These are phyloP conservation scores for Lasius platythorax DNA, from an alignment of 2,888 invertebrate species.

Conservation along the genomic window DNA sequence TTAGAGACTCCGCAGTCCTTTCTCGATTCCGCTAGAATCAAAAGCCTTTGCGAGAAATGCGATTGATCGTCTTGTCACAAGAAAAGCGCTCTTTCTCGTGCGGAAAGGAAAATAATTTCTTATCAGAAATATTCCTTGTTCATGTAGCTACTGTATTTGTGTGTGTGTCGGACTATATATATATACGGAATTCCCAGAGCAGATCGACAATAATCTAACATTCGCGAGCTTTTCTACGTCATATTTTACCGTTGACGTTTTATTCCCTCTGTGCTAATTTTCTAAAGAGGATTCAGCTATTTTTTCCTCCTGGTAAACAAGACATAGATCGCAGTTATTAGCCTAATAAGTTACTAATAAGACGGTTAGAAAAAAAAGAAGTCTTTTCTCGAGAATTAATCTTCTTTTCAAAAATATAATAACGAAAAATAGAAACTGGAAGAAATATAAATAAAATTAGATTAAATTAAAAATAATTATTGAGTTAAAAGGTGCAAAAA, in stretches of 20 bases:
- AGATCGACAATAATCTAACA: slow-evolving; percentile 58
- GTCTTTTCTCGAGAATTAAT: slow-evolving; percentile 4
- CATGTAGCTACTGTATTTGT: neutral
- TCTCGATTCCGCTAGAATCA: neutral
- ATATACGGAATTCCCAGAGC: slow-evolving; percentile 11
- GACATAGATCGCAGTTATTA: neutral
- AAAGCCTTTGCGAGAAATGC: neutral
- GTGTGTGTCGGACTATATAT: neutral
- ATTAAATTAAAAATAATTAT: neutral
- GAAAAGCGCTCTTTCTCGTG: neutral
- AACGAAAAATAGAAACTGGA: neutral
- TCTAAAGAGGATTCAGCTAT: slow-evolving; percentile 15
- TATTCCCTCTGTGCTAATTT: slow-evolving; percentile 15
- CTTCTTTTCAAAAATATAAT: neutral
- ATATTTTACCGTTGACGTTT: slow-evolving; percentile 41
- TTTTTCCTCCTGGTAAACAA: slow-evolving; percentile 31
- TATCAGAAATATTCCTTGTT: neutral
- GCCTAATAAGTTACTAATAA: slow-evolving; percentile 23
- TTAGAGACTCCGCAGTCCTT: neutral
- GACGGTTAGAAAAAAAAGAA: neutral
- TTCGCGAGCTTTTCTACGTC: slow-evolving; percentile 22
- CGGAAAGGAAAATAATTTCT: neutral
- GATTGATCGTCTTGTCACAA: neutral
- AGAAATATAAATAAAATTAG: neutral
- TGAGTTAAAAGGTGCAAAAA: neutral